Base-by-base conservation (phyloP, 2,113 vertebrate species). In the Zootoca vivipara region DNA sequence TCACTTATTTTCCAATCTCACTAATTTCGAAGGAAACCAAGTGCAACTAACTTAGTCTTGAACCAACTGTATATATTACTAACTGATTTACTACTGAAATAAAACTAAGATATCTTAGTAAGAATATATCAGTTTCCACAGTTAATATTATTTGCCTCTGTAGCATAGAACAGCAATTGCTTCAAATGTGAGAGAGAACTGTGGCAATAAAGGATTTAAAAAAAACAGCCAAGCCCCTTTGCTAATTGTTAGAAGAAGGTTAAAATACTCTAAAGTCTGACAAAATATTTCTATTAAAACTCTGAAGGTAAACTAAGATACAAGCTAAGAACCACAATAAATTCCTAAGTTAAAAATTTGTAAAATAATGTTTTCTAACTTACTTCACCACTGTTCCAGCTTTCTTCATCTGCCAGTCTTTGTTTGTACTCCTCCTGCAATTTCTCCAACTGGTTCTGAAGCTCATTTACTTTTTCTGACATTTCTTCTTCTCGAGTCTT, bases 401-500 rank as follows among this genome's bases (percentile, higher is more conserved):
- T 92, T 84, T 94, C 96, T 74, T 97, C 93, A 84, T 95, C 91
- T 15, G 87, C 81, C n/a, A 88, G 46, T 83, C 56, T 94, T 82
- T 93, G 90, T 82, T 95, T 85, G 4, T 92, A 91, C 30, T 97
- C 90, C 80, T 92, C 94, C 89, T 97, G 97, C 28, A 99, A 88
- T 33, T 98, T 97, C 89, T 98, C 97, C 75, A 99, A 94, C 62
- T 98, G 97, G 62, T 97, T 96, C 94, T 99, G 98, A 58, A 99
- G 94, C 83, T 98, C 98, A 77, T 95, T 95, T 90, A 99, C 98
- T 95, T 98, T 96, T 73, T 94, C 95, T 56, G 98, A 97, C 99
- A 99, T 99, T 96, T 99, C 99, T 84, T 98, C 98, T 94, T 99
- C 99, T 91, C 98, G 98, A 94, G 94, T 96, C 99, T 99, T 95